Base-by-base conservation (phyloP, 2,888 invertebrate species). In the Lagria hirta region DNA sequence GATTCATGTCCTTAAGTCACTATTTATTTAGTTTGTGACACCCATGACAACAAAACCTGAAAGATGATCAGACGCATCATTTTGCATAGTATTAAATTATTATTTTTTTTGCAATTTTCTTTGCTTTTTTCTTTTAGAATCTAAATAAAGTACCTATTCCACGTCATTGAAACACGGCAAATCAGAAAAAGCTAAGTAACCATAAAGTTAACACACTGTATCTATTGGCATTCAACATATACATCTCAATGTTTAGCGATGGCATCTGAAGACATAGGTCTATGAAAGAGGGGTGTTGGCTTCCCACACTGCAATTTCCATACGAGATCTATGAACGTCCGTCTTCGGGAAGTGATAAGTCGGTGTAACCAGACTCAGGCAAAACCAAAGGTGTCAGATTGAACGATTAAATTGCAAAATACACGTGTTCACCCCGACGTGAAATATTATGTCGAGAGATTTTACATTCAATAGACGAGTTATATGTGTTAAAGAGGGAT, bases 401-500 rank as follows among this genome's bases (percentile, higher is more conserved):
- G 52, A 51, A 46, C 58, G 64, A 65, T 65, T 65, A 62, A 58
- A 57, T 53, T 52, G 54, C 60, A 57, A 60, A 61, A 61, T 61
- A 63, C 65, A 64, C 58, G 55, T 63, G 65, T 63, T 63, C 51
- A 51, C 43, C 55, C 51, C 52, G 60, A 62, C 61, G 54, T 64
- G 56, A 64, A 60, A 57, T 64, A 64, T 64, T 61, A 57, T 60
- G 43, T 47, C 54, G 53, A 47, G 50, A 51, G 54, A 49, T 55
- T 55, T 59, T 57, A 61, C 62, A 61, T 61, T 57, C 57, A 54
- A 59, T 60, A 60, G 58, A 43, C 55, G 50, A 57, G 58, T 62
- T 61, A 62, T 60, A 61, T 54, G 55, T 49, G 55, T 54, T 49
- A 48, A 54, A 54, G 53, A 55, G 57, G 52, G 55, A 64, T 58